phyloP scores from a whole-genome alignment of 2,797 vertebrate species.

The Otus scops region DNA sequence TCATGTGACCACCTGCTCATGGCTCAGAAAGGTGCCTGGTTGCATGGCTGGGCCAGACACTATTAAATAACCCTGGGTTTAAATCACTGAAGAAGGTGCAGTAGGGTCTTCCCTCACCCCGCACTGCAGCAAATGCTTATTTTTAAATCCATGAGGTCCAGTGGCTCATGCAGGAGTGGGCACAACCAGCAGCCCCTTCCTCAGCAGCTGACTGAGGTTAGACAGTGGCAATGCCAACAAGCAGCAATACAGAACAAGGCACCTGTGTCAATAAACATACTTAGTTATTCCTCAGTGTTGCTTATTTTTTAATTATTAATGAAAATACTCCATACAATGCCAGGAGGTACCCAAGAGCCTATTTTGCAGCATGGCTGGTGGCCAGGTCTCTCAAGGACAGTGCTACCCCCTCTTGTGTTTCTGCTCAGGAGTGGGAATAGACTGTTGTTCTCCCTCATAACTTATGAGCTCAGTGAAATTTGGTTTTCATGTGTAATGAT shows the following conservation, averaged over 20 bases:
- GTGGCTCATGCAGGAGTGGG: accelerated
- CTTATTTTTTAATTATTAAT: not conserved
- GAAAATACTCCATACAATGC: not conserved
- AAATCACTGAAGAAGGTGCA: not conserved
- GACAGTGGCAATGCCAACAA: not conserved
- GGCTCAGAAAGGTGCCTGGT: not conserved
- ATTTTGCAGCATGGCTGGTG: not conserved
- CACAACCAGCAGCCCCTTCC: not conserved
- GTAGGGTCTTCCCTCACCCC: not conserved
- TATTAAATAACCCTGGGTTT: not conserved
- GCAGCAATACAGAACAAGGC: not conserved
- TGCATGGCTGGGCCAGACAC: not conserved
- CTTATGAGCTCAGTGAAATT: not conserved
- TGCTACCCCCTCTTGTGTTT: not conserved
- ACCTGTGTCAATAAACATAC: not conserved
- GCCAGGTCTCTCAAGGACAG: conserved; percentile 12
- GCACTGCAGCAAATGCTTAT: not conserved
- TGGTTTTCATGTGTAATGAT: not conserved
- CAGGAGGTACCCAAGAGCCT: not conserved
- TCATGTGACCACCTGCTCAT: accelerated
- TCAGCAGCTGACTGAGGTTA: not conserved
- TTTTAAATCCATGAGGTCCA: accelerated
- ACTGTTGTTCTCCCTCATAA: not conserved
- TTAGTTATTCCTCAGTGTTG: not conserved
- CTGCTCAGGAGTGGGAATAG: not conserved